Evolutionary conservation across 30 jellyfish, hydroid and myxozoan genomes (phyloP).

Genomic region (Hydractinia echinata): DNA sequence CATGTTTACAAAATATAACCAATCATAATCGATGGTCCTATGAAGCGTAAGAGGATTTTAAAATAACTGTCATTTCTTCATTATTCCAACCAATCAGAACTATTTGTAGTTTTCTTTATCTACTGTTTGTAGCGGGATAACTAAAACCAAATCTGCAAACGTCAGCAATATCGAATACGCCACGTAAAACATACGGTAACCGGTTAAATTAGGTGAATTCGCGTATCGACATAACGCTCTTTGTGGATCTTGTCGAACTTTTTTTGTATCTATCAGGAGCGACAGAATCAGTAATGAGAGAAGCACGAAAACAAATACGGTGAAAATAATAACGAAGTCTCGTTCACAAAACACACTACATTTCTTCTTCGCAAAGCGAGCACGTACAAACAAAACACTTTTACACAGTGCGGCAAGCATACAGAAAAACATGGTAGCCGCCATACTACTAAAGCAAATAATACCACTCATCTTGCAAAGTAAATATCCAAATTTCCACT

Average conservation of each 20-base stretch:
- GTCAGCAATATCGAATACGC: conserved; percentile 80
- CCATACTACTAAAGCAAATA: conserved; percentile 77
- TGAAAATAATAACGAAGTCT: conserved; percentile 59
- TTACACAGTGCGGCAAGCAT: conserved; percentile 74
- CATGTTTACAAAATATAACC: no score
- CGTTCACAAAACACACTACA: conserved; percentile 39
- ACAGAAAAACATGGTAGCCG: conserved; percentile 63
- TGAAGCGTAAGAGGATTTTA: no score
- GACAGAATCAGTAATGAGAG: conserved; percentile 58
- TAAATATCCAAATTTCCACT: conserved; percentile 89
- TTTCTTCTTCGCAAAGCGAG: conserved; percentile 33
- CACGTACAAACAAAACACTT: conserved; percentile 31
- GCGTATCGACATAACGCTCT: conserved; percentile 77
- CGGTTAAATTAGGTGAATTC: conserved; percentile 83
- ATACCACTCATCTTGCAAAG: conserved; percentile 85
- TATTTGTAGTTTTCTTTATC: no score
- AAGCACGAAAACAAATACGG: conserved; percentile 52
- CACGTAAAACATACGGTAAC: conserved; percentile 86
- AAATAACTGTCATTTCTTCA: no score
- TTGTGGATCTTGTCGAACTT: conserved; percentile 50
- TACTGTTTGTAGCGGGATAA: conserved; percentile 37
- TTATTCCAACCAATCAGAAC: no score
- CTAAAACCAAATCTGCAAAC: conserved; percentile 76
- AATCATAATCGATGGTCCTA: no score
- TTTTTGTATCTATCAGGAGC: conserved; percentile 42